Evolutionary conservation across 2,113 vertebrate genomes (phyloP).

Genomic region (Nicator chloris): DNA sequence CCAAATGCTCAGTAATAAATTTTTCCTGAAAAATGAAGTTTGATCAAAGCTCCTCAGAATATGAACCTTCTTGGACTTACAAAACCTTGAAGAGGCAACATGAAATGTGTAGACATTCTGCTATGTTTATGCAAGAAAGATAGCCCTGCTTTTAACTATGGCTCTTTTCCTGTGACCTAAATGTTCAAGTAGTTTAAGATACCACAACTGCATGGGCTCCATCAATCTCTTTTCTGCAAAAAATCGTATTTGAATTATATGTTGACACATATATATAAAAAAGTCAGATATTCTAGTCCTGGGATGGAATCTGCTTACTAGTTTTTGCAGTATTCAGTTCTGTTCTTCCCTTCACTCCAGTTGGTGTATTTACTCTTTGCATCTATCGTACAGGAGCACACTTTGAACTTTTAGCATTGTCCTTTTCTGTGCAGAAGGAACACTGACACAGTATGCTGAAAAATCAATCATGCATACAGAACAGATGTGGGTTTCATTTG

Average conservation of each 20-base stretch:
- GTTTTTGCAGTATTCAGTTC: not conserved
- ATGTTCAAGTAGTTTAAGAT: not conserved
- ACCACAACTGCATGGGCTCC: not conserved
- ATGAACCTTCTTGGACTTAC: not conserved
- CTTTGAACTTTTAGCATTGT: not conserved
- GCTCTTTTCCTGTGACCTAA: not conserved
- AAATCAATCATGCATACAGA: not conserved
- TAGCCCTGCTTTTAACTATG: not conserved
- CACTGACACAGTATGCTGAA: not conserved
- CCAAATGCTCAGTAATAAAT: not conserved
- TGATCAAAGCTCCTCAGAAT: not conserved
- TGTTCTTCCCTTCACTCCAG: not conserved
- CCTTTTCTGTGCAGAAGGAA: not conserved
- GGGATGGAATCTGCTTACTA: not conserved
- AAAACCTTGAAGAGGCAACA: not conserved
- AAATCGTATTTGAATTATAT: not conserved
- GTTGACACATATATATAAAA: not conserved
- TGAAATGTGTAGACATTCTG: not conserved
- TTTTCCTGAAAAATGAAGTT: not conserved
- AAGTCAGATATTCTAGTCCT: not conserved
- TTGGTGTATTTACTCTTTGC: not conserved
- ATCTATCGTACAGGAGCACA: not conserved
- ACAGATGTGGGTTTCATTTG: not conserved
- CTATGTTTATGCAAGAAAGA: not conserved
- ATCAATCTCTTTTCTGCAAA: not conserved